These are phyloP conservation scores for Panagrolaimus sp. DNA, from an alignment of 1,140 invertebrate species.

Conservation along the genomic window DNA sequence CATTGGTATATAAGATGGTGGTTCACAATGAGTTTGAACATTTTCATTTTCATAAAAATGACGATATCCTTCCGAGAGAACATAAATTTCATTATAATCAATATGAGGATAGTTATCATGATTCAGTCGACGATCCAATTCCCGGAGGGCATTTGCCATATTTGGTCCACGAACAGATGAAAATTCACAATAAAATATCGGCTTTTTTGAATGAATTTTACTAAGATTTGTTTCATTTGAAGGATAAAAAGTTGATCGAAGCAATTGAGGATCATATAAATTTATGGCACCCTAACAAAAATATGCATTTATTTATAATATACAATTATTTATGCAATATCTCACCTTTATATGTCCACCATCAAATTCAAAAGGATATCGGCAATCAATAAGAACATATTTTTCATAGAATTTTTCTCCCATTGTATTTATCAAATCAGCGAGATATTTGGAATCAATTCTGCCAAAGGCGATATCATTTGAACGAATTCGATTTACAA, in stretches of 20 bases:
- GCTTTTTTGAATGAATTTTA: background rate
- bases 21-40: background rate
- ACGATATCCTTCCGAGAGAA: background rate
- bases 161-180: background rate
- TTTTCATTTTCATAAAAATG: background rate
- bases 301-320: too few relatives aligned
- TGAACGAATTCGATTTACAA: slow-evolving; percentile 29
- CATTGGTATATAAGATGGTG: background rate
- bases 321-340: background rate
- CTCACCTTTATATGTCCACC: slow-evolving; percentile 79
- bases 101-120: background rate
- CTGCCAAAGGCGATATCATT: slow-evolving; percentile 37
- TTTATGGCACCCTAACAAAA: background rate
- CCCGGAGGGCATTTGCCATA: background rate
- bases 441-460: slow-evolving; percentile 38
- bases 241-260: background rate
- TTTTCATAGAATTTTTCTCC: slow-evolving; percentile 36
- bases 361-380: slow-evolving; percentile 94
- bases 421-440: slow-evolving; percentile 18
- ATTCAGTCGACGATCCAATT: background rate
- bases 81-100: slow-evolving; percentile 4
- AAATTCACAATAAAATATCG: slow-evolving; percentile 5
- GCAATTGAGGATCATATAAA: background rate
- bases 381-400: slow-evolving; percentile 63
- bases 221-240: background rate